These are phyloP conservation scores for Drosophila ambigua DNA, from an alignment of 1,140 invertebrate species.

Conservation along the genomic window DNA sequence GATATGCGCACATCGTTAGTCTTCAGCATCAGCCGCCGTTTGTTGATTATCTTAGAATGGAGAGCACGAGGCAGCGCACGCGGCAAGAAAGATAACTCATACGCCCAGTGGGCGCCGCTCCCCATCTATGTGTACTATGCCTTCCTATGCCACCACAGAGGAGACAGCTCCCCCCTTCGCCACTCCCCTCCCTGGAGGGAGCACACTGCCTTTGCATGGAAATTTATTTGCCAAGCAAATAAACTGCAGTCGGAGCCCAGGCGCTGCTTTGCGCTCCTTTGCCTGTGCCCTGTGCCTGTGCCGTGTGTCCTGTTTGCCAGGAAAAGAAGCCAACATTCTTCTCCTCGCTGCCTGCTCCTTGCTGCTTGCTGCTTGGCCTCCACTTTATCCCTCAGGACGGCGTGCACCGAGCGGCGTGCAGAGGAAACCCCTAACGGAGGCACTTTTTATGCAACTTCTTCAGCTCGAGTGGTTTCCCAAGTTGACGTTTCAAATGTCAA, in stretches of 20 bases:
- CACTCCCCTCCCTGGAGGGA: too few relatives aligned
- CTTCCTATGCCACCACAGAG: too few relatives aligned
- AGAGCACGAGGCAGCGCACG: slow-evolving; percentile 39
- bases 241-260: slow-evolving; percentile 55
- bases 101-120: slow-evolving; percentile 45
- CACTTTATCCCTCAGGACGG: slow-evolving; percentile 38
- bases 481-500: slow-evolving; percentile 83
- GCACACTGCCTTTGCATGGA: slow-evolving; percentile 51
- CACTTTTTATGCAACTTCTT: slow-evolving; percentile 82
- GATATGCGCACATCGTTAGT: slow-evolving; percentile 82
- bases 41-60: slow-evolving; percentile 82
- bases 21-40: slow-evolving; percentile 81
- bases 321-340: slow-evolving; percentile 15
- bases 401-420: slow-evolving; percentile 2
- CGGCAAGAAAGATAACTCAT: slow-evolving; percentile 78
- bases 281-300: background rate
- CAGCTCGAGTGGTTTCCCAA: slow-evolving; percentile 80
- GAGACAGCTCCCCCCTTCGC: too few relatives aligned
- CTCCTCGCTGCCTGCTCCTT: too few relatives aligned
- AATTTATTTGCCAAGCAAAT: slow-evolving; percentile 80
- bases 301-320: slow-evolving; percentile 22
- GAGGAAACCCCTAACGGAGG: slow-evolving; percentile 76
- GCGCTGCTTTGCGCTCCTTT: background rate
- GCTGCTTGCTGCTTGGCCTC: slow-evolving; percentile 28
- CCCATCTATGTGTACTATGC: slow-evolving; percentile 2